These are phyloP conservation scores for Vidua chalybeata DNA, from an alignment of 2,113 vertebrate genomes.

Conservation along the genomic window DNA sequence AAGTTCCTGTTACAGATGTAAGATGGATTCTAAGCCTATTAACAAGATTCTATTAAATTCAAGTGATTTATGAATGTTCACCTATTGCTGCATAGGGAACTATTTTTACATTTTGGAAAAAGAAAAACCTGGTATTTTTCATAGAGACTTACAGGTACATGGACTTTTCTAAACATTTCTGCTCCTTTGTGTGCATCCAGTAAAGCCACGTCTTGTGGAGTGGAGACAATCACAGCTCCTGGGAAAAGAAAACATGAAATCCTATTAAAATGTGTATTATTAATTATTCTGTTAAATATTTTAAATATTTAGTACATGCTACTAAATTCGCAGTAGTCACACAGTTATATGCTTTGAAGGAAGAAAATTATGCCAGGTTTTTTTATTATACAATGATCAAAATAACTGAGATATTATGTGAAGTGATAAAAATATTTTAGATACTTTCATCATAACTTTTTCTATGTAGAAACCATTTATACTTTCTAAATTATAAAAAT, in stretches of 20 bases:
- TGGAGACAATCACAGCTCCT: slow-evolving; percentile 96
- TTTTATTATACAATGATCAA: background rate
- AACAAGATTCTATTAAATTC: background rate
- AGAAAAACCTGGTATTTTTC: background rate
- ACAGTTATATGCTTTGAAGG: background rate
- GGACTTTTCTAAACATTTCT: slow-evolving; percentile 96
- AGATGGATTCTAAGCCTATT: background rate
- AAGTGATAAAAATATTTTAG: background rate
- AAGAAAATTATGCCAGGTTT: background rate
- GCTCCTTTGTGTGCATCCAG: slow-evolving; percentile 90
- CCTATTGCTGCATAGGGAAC: background rate
- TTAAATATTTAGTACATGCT: background rate
- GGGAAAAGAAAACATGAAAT: slow-evolving; percentile 14
- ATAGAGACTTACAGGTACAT: slow-evolving; percentile 87
- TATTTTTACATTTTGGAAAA: background rate
- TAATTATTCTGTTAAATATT: background rate
- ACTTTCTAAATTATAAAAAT: background rate
- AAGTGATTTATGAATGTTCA: background rate
- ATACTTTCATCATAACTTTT: background rate
- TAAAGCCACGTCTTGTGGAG: slow-evolving; percentile 93
- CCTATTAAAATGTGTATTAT: background rate
- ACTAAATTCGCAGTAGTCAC: background rate
- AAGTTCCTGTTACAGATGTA: background rate
- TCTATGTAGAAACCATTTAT: background rate
- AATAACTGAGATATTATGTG: background rate